Percentiles rank a stretch among this genome's conserved stretches.
Conservation (phyloP, 2,797 vertebrate species). For the Acanthurus leucopareius region DNA sequence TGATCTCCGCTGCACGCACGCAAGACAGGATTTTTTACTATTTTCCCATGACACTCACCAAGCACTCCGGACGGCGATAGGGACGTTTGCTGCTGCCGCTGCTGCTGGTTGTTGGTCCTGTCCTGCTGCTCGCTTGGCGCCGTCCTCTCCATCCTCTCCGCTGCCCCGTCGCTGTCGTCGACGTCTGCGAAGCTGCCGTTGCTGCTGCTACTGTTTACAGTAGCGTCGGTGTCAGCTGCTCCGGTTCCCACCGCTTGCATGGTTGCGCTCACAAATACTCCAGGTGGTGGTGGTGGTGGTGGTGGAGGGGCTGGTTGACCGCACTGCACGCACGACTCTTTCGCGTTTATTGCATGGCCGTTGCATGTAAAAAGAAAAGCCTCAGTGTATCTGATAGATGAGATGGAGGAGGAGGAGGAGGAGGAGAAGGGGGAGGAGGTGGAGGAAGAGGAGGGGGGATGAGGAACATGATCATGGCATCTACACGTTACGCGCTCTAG, state of each 20-base stretch:
- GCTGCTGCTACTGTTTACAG: conserved; percentile 58
- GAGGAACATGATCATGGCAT: conserved; percentile 59
- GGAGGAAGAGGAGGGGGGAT: conserved; percentile 9
- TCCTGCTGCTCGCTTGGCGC: conserved; percentile 67
- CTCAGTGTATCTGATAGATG: conserved; percentile 20
- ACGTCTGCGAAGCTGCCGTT: conserved; percentile 45
- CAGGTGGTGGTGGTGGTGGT: neutral
- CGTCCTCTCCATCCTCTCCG: conserved; percentile 78
- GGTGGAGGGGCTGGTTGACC: conserved; percentile 5
- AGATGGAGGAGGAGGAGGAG: conserved; percentile 16
- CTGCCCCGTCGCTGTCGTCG: conserved; percentile 63
- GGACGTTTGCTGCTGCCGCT: conserved; percentile 58
- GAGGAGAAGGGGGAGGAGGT: conserved; percentile 18
- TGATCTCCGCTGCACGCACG: neutral
- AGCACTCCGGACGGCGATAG: conserved; percentile 70
- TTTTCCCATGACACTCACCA: conserved; percentile 64
- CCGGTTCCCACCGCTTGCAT: conserved; percentile 64
- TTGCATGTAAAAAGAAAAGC: conserved; percentile 29
- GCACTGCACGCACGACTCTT: conserved; percentile 5
- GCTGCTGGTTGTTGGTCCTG: conserved; percentile 56
- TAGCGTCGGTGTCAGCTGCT: conserved; percentile 59
- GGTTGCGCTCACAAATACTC: conserved; percentile 25
- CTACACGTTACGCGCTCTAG: conserved; percentile 57
- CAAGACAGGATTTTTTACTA: neutral
- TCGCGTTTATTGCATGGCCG: conserved; percentile 46